Percentiles rank a stretch among this genome's conserved stretches.
Conservation (phyloP, 2,113 vertebrate genomes). For the Thalassarche chlororhynchos region DNA sequence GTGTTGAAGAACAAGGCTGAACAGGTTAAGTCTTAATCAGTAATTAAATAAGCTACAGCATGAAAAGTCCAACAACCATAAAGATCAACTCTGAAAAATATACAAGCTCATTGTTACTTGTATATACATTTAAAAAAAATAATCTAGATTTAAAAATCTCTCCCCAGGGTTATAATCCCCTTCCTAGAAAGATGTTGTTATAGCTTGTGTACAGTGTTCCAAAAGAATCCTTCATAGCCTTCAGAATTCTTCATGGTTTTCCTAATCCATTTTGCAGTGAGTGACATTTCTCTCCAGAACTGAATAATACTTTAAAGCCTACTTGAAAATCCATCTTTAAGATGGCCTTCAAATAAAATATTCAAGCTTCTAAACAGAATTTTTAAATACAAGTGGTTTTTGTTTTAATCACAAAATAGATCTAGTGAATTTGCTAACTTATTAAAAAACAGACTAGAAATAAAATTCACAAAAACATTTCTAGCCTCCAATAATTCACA, state of each 20-base stretch:
- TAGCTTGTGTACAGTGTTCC: background rate
- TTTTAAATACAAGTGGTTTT: background rate
- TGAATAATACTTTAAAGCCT: background rate
- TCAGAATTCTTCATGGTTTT: background rate
- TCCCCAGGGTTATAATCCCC: background rate
- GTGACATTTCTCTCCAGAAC: background rate
- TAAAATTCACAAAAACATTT: background rate
- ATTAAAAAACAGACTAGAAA: conserved; percentile 33
- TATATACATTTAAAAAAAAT: background rate
- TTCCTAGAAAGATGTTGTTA: background rate
- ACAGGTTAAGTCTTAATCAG: background rate
- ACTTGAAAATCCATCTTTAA: background rate
- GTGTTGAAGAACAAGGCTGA: background rate
- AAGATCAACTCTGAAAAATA: background rate
- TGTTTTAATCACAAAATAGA: conserved; percentile 5
- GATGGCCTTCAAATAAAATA: background rate
- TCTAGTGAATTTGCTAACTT: background rate
- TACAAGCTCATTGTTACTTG: background rate
- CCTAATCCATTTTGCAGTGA: background rate
- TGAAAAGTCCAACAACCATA: background rate
- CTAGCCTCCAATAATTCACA: background rate
- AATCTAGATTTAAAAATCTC: background rate
- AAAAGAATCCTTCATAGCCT: background rate
- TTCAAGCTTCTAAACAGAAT: background rate
- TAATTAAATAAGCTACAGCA: background rate